phyloP scores from a whole-genome alignment of 2,113 vertebrate genomes.

The Ptyas mucosa region DNA sequence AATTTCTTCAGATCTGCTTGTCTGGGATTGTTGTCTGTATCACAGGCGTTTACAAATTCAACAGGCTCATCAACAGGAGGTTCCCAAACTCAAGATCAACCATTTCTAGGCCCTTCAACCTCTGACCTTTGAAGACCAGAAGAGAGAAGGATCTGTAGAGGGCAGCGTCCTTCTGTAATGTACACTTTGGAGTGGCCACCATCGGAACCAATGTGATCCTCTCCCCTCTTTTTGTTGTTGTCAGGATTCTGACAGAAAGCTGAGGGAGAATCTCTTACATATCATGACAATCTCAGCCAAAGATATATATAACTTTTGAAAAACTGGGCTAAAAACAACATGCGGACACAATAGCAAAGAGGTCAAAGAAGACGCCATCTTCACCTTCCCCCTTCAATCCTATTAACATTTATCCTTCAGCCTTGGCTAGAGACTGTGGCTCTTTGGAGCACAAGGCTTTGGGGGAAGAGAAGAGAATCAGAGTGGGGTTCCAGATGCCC shows the following conservation, averaged over 20 bases:
- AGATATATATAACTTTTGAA: slow-evolving; percentile 65
- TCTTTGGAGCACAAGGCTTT: background rate
- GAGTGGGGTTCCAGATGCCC: background rate
- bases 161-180: slow-evolving; percentile 73
- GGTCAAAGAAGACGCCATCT: slow-evolving; percentile 13
- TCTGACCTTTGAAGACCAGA: slow-evolving; percentile 85
- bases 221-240: slow-evolving; percentile 44
- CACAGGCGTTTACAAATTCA: slow-evolving; percentile 74
- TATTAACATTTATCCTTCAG: slow-evolving; percentile 53
- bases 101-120: slow-evolving; percentile 86
- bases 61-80: slow-evolving; percentile 86
- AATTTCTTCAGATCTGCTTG: slow-evolving; percentile 12
- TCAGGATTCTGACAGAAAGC: slow-evolving; percentile 52
- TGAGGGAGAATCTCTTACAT: slow-evolving; percentile 41
- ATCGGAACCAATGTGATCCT: background rate
- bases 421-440: background rate
- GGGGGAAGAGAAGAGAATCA: background rate
- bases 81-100: slow-evolving; percentile 69
- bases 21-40: slow-evolving; percentile 44
- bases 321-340: background rate
- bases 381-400: background rate
- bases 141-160: slow-evolving; percentile 63
- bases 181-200: slow-evolving; percentile 74
- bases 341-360: background rate
- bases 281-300: slow-evolving; percentile 67